Evolutionary conservation across 2,888 invertebrate genomes (phyloP).

Genomic region (Ischnus inquisitorius): DNA sequence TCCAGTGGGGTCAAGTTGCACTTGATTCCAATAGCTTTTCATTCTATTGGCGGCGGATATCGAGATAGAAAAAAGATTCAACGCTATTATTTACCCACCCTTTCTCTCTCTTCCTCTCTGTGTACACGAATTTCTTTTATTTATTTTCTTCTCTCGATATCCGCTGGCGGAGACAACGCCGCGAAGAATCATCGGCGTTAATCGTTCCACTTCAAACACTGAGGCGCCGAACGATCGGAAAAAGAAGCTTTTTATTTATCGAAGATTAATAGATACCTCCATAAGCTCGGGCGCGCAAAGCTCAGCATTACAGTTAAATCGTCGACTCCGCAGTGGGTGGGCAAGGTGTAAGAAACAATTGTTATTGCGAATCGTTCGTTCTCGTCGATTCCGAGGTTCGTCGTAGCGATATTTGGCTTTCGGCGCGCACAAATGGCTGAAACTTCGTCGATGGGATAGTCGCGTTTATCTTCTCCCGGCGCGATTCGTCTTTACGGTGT

Average conservation of each 20-base stretch:
- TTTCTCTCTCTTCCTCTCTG: too few relatives aligned
- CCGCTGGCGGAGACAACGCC: background rate
- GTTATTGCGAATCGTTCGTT: too few relatives aligned
- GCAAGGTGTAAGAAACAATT: conserved; percentile 26
- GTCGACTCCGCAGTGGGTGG: background rate
- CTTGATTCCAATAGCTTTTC: conserved; percentile 9
- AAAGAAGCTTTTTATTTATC: conserved; percentile 38
- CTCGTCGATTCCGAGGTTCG: too few relatives aligned
- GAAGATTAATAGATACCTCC: conserved; percentile 18
- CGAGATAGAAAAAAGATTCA: background rate
- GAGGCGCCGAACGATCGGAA: background rate
- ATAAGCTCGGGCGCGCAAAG: conserved; percentile 23
- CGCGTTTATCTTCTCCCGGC: background rate
- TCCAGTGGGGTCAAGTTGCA: background rate
- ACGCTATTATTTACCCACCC: background rate
- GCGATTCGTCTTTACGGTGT: background rate
- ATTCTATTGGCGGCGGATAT: background rate
- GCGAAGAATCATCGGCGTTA: background rate
- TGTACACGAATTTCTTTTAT: too few relatives aligned
- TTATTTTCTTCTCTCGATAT: background rate
- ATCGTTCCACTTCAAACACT: too few relatives aligned
- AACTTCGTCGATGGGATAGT: background rate
- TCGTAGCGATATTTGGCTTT: background rate
- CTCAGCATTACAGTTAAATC: conserved; percentile 5
- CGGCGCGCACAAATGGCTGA: background rate